Evolutionary conservation across 1,140 invertebrate genomes (phyloP).

Genomic region (Zaprionus davidi): DNA sequence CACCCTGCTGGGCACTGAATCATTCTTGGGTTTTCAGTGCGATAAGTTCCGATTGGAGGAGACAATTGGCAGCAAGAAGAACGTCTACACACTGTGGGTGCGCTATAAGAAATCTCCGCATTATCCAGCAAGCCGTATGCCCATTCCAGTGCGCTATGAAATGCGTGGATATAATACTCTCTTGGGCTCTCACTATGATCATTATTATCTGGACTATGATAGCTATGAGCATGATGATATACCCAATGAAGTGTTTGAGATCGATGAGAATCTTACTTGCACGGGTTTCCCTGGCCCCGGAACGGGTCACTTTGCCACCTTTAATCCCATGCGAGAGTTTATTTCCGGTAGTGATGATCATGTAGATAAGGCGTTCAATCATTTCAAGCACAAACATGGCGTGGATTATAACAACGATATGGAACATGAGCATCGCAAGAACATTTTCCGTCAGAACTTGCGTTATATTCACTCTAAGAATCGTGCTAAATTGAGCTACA

Average conservation of each 20-base stretch:
- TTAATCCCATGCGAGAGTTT: slow-evolving; percentile 97
- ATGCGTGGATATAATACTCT: slow-evolving; percentile 97
- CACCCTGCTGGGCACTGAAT: slow-evolving; percentile 88
- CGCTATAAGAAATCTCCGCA: slow-evolving; percentile 87
- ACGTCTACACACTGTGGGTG: slow-evolving; percentile 95
- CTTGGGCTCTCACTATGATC: slow-evolving; percentile 97
- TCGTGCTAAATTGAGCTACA: slow-evolving; percentile 90
- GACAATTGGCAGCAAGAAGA: slow-evolving; percentile 90
- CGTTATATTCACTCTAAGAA: slow-evolving; percentile 94
- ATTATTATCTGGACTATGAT: slow-evolving; percentile 95
- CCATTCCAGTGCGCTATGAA: slow-evolving; percentile 91
- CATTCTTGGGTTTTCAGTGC: slow-evolving; percentile 87
- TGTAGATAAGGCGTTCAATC: slow-evolving; percentile 90
- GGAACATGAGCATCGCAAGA: slow-evolving; percentile 90
- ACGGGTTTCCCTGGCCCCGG: slow-evolving; percentile 95
- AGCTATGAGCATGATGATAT: slow-evolving; percentile 89
- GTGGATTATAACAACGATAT: slow-evolving; percentile 88
- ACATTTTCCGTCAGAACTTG: slow-evolving; percentile 95
- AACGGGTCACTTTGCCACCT: slow-evolving; percentile 89
- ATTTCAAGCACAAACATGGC: slow-evolving; percentile 90
- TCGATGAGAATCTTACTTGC: slow-evolving; percentile 89
- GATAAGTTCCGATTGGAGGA: slow-evolving; percentile 91
- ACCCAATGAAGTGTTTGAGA: slow-evolving; percentile 88
- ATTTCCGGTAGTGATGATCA: slow-evolving; percentile 90
- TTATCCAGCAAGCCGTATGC: slow-evolving; percentile 83